Evolutionary conservation across 2,113 vertebrate species (phyloP), one percentile per base, ranked within the genome.

Genomic region (Regulus satrapa): DNA sequence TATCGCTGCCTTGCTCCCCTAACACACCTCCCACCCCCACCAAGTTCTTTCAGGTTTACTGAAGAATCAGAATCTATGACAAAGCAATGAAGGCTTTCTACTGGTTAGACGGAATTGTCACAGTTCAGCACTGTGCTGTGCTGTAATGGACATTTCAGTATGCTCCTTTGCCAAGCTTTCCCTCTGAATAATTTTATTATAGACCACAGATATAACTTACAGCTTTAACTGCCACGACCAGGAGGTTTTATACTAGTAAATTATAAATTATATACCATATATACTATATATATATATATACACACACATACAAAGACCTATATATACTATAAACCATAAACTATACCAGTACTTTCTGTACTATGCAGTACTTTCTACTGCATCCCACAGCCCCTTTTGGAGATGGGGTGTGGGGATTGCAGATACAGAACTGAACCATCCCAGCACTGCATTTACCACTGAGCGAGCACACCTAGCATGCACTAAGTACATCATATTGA

Each of bases 371-470:
- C 40, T 59, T 88, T 58, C 77, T 9, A 2, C 20, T 67, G 19
- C 3, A 11, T 29, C 45, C 72, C 55, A 19, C 34, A 25, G 4
- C 11, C 34, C 26, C 8, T 10, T 81, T 18, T 49, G 73, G 46
- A 61, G 46, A 26, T 13, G 5, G 0, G 16, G 32, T 0, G 28
- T 1, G 12, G 46, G 75, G 72, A 26, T 43, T 15, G 40, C 76
- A 43, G 43, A n/a, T 21, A 40, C 28, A 26, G 51, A 74, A 31
- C 43, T 14, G 43, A 17, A n/a, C 40, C 7, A 3, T 43, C 28
- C 48, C 36, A 36, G 0, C 3, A 5, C 45, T 21, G 32, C 25
- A 16, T 64, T 48, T 75, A 14, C 31, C 31, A 7, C 68, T 41
- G 51, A 55, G 40, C 9, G 67, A 71, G 61, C 56, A 80, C 34